Base-by-base conservation (phyloP, 2,888 invertebrate species). In the Drosophila subsilvestris region DNA sequence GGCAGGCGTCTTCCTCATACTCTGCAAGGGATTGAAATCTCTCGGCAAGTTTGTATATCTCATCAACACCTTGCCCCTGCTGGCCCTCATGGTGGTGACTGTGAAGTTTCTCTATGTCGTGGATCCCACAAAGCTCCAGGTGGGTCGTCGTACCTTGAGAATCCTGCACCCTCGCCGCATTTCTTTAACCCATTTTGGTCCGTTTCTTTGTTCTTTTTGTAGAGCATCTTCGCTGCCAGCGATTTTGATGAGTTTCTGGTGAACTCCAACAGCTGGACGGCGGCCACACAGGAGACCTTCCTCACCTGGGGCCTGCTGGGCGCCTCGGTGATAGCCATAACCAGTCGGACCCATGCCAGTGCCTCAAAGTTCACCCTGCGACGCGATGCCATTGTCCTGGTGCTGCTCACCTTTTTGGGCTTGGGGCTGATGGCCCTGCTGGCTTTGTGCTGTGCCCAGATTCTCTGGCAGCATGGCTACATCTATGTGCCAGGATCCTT, bases 241-340 rank as follows among this genome's bases (percentile, higher is more conserved):
- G 95, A 95, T 44, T 97, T 97, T 95, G 94, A 94, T 78, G 97
- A 97, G 90, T 97, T 97, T 92, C 96, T 98, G 90, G 93, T 96
- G 50, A 97, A 97, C 90, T 93, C 93, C 14, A 92, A 96, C 95
- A 95, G 97, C 78, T 98, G 98, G 98, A 94, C 96, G 27, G 96
- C 97, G 0, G 98, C 98, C 0, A 96, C 96, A 18, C 96, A 97
- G 90, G 98, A 98, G 92, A 95, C 95, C 0, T 98, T 98, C 90
- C 93, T 97, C 3, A 91, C 91, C 0, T 91, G 98, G 98, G 97
- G 97, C 1, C 91, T 97, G 9, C 93, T 97, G 25, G 92, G 92
- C 0, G 86, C 91, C 29, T 92, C 92, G 2, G 90, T 92, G 1
- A 90, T 92, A 42, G 86, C 91, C 20, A 90, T 92, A 44, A 89